These are phyloP conservation scores for Euphydryas editha DNA, from an alignment of 2,888 invertebrate genomes.

Conservation along the genomic window DNA sequence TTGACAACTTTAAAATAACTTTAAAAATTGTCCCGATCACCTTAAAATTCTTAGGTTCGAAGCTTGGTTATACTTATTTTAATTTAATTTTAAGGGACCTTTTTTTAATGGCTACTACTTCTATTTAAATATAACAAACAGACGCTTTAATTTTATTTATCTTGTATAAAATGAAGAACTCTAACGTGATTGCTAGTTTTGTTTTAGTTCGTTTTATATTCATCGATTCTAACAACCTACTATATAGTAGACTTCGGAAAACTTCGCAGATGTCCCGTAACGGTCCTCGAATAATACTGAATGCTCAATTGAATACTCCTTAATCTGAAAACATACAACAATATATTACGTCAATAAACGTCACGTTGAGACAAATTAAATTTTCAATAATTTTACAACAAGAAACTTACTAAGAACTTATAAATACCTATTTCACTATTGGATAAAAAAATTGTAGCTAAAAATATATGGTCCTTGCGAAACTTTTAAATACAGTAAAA, in stretches of 20 bases:
- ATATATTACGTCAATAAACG: constrained; percentile 29
- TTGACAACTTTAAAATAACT: no score
- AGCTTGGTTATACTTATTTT: no score
- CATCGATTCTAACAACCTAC: constrained; percentile 51
- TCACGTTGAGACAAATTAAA: not conserved
- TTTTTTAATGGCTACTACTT: no score
- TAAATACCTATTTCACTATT: no score
- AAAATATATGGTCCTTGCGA: no score
- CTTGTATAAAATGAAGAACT: not conserved
- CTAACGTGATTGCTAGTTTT: constrained; percentile 26
- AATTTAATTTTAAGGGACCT: no score
- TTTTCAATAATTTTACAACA: no score
- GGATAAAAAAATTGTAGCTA: no score
- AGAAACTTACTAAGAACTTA: no score
- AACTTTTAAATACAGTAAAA: no score
- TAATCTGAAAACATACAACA: constrained; percentile 51
- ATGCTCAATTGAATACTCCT: constrained; percentile 55
- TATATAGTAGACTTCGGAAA: constrained; percentile 43
- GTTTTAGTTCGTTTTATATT: constrained; percentile 41
- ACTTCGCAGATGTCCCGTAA: constrained; percentile 50
- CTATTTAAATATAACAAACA: not conserved
- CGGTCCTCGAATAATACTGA: constrained; percentile 60
- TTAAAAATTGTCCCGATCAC: no score
- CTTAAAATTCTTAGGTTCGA: no score
- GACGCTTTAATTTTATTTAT: not conserved